Percentiles rank a stretch among this genome's conserved stretches.
These are phyloP conservation scores for Guaruba guarouba DNA, from an alignment of 2,113 vertebrate genomes.

Conservation along the genomic window DNA sequence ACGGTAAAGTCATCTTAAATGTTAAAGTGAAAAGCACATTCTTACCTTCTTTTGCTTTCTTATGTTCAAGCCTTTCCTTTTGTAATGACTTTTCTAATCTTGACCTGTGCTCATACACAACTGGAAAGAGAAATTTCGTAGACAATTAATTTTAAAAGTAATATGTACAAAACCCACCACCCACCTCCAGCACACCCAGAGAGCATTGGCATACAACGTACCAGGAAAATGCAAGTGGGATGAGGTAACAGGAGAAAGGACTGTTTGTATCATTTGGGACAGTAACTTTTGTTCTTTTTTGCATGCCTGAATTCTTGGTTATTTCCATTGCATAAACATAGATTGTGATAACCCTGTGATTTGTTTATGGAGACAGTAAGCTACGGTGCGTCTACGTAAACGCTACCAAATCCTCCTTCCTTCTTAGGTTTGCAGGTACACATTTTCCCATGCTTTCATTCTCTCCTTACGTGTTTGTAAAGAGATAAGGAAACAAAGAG, in stretches of 20 bases:
- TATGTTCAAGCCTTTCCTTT: conserved; percentile 95
- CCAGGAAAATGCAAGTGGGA: not conserved
- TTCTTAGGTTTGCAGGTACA: not conserved
- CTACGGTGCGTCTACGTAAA: not conserved
- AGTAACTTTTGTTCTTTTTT: not conserved
- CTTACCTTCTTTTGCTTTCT: conserved; percentile 98
- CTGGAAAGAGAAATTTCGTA: conserved; percentile 69
- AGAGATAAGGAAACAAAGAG: not conserved
- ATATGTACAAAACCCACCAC: rapidly evolving
- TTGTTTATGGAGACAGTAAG: not conserved
- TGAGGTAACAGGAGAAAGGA: not conserved
- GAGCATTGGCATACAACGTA: not conserved
- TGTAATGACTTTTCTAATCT: conserved; percentile 96
- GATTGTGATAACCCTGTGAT: not conserved
- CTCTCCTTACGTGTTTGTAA: not conserved
- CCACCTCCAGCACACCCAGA: not conserved
- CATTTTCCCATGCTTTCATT: not conserved
- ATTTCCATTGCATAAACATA: not conserved
- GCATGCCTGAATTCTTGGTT: not conserved
- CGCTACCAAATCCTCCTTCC: not conserved
- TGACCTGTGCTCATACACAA: conserved; percentile 97
- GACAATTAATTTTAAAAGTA: not conserved
- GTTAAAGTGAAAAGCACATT: not conserved
- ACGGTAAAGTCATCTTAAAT: not conserved
- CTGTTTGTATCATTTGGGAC: not conserved